A percentile compares a stretch with the other conserved stretches of the same genome.
Conservation (phyloP, 35 echinoderm and acorn worm genomes). For the Apostichopus californicus region DNA sequence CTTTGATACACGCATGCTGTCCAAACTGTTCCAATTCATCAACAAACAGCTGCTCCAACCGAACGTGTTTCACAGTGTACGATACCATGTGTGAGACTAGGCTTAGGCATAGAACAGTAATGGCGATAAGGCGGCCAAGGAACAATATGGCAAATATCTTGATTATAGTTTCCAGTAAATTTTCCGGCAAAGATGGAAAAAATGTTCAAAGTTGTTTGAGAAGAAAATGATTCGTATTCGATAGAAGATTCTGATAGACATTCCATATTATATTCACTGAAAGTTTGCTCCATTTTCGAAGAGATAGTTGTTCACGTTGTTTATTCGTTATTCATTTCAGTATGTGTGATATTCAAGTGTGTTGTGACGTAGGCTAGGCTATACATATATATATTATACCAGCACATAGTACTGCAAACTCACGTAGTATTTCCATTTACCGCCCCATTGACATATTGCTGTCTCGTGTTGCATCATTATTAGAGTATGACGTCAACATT, state of each 20-base stretch:
- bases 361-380: neutral
- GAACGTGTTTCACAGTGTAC: neutral
- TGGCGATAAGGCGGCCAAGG: conserved; percentile 38
- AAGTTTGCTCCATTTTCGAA: conserved; percentile 1
- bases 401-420: neutral
- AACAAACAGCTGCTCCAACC: neutral
- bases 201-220: neutral
- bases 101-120: neutral
- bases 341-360: neutral
- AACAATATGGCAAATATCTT: conserved; percentile 42
- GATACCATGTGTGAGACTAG: neutral
- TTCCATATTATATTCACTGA: conserved; percentile 28
- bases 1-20: neutral
- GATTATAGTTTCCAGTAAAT: neutral
- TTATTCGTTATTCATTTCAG: neutral
- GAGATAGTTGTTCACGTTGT: neutral
- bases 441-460: conserved; percentile 26
- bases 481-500: conserved; percentile 51
- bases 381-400: neutral
- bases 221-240: neutral
- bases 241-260: neutral
- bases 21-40: neutral
- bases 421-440: neutral
- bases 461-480: conserved; percentile 53
- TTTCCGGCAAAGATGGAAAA: neutral